Base-by-base conservation (phyloP, 2,113 vertebrate species). In the Rhinopomastus cyanomelas region DNA sequence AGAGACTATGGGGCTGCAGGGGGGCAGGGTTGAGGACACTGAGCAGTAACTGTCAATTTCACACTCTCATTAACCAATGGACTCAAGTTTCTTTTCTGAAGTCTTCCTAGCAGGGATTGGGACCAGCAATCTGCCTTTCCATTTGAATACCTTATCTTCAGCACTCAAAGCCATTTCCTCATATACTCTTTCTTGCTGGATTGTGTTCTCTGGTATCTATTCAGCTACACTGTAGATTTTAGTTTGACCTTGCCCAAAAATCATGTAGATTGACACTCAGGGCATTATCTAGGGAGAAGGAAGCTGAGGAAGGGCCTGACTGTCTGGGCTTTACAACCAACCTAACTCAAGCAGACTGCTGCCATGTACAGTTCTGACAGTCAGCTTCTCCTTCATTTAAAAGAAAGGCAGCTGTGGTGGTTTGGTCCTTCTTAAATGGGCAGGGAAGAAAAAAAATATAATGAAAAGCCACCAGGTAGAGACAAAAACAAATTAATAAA, bases 1-100 rank as follows among this genome's bases (percentile, higher is more conserved):
- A 51, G 51, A 5, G 12, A 57, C 5, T 34, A 22, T 11, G 10
- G 1, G 5, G 1, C 6, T 27, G 4, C 26, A 34, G 3, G 25
- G 25, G 25, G 37, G 60, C n/a, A 11, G 0, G 3, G 69, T 61
- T 52, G 3, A 37, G 32, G 80, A 61, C 49, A 46, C 26, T 69
- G 51, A 12, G 2, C 49, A 62, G 6, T 21, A 73, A 77, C 26
- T 81, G 19, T 77, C 46, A 61, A 13, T 82, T 89, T 61, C 48
- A 84, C 6, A 13, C 3, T 66, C 4, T 69, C 61, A 36, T 25
- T 77, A 74, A 4, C 17, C 52, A 53, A 16, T 6, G 15, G 6
- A 48, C 1, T 7, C 55, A 23, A 27, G 55, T 67, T n/a, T n/a
- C n/a, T n/a, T n/a, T n/a, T n/a, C n/a, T n/a, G 32, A 64, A 52